Base-by-base conservation (phyloP, 2,888 invertebrate genomes). In the Troides helena region DNA sequence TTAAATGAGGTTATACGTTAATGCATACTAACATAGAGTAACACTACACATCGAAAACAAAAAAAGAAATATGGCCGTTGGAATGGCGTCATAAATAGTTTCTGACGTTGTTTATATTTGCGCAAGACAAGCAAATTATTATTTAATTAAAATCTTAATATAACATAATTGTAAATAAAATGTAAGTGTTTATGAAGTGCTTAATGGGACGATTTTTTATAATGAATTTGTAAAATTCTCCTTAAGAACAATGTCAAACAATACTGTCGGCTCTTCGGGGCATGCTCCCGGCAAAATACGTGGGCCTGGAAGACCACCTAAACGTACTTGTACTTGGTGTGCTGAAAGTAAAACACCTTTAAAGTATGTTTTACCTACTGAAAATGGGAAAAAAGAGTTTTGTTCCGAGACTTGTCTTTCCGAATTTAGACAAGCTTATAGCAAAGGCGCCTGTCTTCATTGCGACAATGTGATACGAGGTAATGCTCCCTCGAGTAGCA, bases 331-430 rank as follows among this genome's bases (percentile, higher is more conserved):
- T 87, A 97, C 97, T 25, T 97, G 97, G 97, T 97, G 97, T 84
- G 96, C 95, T 70, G 97, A 97, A 87, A 95, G 95, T 72, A 97
- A 96, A 88, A 95, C 96, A 73, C 95, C 96, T 3, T 85, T 98
- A 67, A 97, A 97, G 83, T 98, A 97, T 88, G 96, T 98, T 46
- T 89, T 97, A 74, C 98, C 98, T 14, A 96, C 96, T 3, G 96
- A 96, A 80, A 96, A 97, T 84, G 97, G 97, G 17, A 98, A 97
- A 81, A 98, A 97, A 81, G 98, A 98, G 83, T 98, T 98, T 86
- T 98, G 98, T 87, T 97, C 98, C 0, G 97, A 97, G 87, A 96
- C 95, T 46, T 98, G 98, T 88, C 94, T 98, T 62, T 95, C 96
- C 1, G 97, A 97, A 89, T 98, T 97, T 85, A 95, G 98, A 67